Base-by-base conservation (phyloP, 2,797 vertebrate genomes). In the Vespertilio murinus region DNA sequence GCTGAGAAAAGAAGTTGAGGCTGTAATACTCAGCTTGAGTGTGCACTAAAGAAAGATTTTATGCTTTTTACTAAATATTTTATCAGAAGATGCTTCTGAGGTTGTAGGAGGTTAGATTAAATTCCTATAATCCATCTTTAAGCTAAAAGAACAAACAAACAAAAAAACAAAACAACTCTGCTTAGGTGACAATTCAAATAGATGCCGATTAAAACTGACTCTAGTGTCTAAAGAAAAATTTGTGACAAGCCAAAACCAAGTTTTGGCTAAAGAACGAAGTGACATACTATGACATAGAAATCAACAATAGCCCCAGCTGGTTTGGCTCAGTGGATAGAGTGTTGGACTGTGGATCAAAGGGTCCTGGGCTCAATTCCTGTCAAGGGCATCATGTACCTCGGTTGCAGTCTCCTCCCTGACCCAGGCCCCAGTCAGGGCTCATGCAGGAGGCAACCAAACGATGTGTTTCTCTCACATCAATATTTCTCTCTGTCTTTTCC, bases 81-180 rank as follows among this genome's bases (percentile, higher is more conserved):
- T 86, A 65, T 81, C n/a, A 89, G 25, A 93, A 90, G 49, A 83
- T 94, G 8, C 23, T 89, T 67, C 45, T 94, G 56, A 93, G 40
- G 3, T 81, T 64, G 14, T 35, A 88, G 65, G 4, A 35, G 25
- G 87, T 35, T 85, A 91, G 54, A 77, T 65, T 78, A 85, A 94
- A 85, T 74, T 71, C 30, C 74, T 82, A 78, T 11, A 77, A 8
- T 71, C 40, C 25, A 47, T 74, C 4, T 82, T 88, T 40, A 1
- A 6, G 6, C 1, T 25, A 47, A 6, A 75, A 10, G 13, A 35
- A 42, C n/a, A n/a, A n/a, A n/a, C n/a, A n/a, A n/a, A n/a, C n/a
- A 42, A 9, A 42, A 90, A 49, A 10, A 13, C 30, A 86, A 35
- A 91, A 30, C n/a, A 91, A 30, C 49, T 12, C 28, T 54, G 9